Evolutionary conservation across 2,797 vertebrate genomes (phyloP), one percentile per base, ranked within the genome.

Genomic region (Hydrolagus colliei): DNA sequence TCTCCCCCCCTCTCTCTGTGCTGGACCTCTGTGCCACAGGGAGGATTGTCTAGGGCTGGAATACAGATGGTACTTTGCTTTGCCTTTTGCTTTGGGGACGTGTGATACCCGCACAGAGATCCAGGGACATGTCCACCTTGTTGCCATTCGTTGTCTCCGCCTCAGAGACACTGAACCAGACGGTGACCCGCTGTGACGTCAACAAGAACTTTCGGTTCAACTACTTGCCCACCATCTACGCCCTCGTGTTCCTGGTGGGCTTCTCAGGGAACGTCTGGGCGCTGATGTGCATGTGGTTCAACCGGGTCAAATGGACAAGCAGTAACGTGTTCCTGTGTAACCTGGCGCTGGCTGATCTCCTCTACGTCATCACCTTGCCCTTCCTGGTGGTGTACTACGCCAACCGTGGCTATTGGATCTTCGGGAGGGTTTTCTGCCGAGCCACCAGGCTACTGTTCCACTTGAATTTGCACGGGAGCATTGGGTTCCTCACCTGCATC

Each of bases 401-500:
- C 13, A 75, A 0, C 0, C 71, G 72, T 61, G 91, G 89, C 0
- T 0, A 0, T 0, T 96, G 95, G 95, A 7, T 62, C n/a, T 96
- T 95, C 0, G 94, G 95, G 9, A 88, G 87, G 1, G 13, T 27
- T 1, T 94, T 94, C 89, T 96, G 95, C 91, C 93, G 89, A 59
- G 9, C 94, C 76, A 94, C 93, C 0, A 89, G 95, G 14, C 90
- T 92, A 86, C 92, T 94, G 85, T 96, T 96, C 88, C 94, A 96
- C 87, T 87, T 96, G 82, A 96, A 96, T 88, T 91, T 96, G 9
- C 96, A 96, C 0, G 91, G 95, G 88, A 96, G 95, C 90, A 95
- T 96, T 63, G 92, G 93, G 20, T 96, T 96, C 89, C 93, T 96
- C 87, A 95, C 93, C 52, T 95, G 93, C 89, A 94, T 96, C 90